phyloP scores from a whole-genome alignment of 1,140 invertebrate genomes.

The Tetramorium simillimum region DNA sequence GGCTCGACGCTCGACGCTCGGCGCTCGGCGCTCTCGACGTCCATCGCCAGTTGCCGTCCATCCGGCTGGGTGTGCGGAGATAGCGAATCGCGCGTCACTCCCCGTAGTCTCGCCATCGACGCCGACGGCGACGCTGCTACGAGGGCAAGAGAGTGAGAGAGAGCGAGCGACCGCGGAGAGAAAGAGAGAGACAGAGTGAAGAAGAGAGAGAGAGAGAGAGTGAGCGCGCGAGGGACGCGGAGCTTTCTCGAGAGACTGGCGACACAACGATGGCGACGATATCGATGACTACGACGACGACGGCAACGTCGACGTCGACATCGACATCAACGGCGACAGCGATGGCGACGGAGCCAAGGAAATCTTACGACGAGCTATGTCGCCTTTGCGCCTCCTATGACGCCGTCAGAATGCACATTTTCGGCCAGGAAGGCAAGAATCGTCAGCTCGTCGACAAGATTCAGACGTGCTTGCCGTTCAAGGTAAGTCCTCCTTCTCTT shows the following conservation, averaged over 20 bases:
- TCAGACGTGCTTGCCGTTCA: slow-evolving; percentile 84
- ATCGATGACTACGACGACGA: slow-evolving; percentile 62
- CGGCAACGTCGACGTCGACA: slow-evolving; percentile 64
- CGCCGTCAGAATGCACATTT: slow-evolving; percentile 85
- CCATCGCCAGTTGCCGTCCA: slow-evolving; percentile 18
- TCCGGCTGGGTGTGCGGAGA: slow-evolving; percentile 6
- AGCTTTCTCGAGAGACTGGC: slow-evolving; percentile 25
- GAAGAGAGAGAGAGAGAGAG: background rate
- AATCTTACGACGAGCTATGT: slow-evolving; percentile 85
- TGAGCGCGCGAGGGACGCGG: background rate
- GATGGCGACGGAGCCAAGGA: slow-evolving; percentile 76
- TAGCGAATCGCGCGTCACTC: background rate
- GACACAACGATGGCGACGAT: slow-evolving; percentile 21
- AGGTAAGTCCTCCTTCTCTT: slow-evolving; percentile 77
- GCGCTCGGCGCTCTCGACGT: no score
- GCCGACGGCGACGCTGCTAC: slow-evolving; percentile 29
- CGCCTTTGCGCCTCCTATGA: slow-evolving; percentile 86
- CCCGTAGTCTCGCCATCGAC: slow-evolving; percentile 29
- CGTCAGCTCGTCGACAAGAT: slow-evolving; percentile 86
- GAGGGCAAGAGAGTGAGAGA: background rate
- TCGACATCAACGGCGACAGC: background rate
- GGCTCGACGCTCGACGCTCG: background rate
- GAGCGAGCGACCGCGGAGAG: no score
- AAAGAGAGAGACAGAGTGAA: background rate
- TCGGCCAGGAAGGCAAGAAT: slow-evolving; percentile 84